Percentiles rank a stretch among this genome's conserved stretches.
These are phyloP conservation scores for Druon quercuslanigerum DNA, from an alignment of 1,140 invertebrate genomes.

Conservation along the genomic window DNA sequence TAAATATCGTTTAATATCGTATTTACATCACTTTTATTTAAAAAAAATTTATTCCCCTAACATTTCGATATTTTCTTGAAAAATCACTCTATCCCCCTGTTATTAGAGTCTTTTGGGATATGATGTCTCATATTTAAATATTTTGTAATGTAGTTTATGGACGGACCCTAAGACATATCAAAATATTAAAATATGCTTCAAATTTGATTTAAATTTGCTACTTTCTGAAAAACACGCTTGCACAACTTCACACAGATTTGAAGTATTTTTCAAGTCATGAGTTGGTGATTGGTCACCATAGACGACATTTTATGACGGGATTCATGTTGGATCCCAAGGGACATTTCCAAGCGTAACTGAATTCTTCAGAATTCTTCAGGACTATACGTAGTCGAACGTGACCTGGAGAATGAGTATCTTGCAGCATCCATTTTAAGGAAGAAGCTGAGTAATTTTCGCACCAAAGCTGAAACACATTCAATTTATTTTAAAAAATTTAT, in stretches of 20 bases:
- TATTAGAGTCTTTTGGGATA: no score
- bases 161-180: no score
- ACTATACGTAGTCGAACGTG: constrained; percentile 87
- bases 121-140: no score
- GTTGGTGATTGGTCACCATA: constrained; percentile 75
- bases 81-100: no score
- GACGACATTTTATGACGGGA: constrained; percentile 85
- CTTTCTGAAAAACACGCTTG: no score
- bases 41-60: no score
- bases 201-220: no score
- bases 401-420: constrained; percentile 86
- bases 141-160: no score
- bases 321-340: constrained; percentile 87
- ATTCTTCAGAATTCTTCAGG: constrained; percentile 90
- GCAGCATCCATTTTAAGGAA: constrained; percentile 79
- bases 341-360: constrained; percentile 89
- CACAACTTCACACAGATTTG: neutral
- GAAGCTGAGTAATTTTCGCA: constrained; percentile 82
- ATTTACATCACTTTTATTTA: no score
- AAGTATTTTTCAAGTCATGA: neutral
- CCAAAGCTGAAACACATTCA: constrained; percentile 80
- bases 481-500: constrained; percentile 39
- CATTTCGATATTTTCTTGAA: no score
- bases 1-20: no score
- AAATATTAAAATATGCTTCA: no score